These are phyloP conservation scores for Metopolophium dirhodum DNA, from an alignment of 1,140 invertebrate genomes.

Conservation along the genomic window DNA sequence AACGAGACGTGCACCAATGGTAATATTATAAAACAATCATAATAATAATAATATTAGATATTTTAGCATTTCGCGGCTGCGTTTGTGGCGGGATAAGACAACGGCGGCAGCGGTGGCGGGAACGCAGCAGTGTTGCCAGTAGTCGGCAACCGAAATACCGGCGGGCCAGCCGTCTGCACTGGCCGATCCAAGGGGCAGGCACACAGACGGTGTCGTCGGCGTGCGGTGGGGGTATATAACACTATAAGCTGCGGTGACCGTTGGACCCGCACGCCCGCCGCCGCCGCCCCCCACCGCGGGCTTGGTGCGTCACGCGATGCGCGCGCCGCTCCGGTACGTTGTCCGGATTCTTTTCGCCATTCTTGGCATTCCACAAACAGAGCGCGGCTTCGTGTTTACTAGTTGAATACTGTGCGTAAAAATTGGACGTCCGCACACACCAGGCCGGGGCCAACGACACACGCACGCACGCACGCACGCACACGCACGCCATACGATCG, in stretches of 20 bases:
- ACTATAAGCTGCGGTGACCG: conserved; percentile 43
- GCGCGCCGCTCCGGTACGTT: conserved; percentile 85
- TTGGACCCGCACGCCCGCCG: neutral
- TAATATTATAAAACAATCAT: neutral
- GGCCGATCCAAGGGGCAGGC: neutral
- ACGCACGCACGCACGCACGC: conserved; percentile 17
- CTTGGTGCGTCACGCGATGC: conserved; percentile 46
- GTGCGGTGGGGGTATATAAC: conserved; percentile 15
- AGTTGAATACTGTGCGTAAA: conserved; percentile 70
- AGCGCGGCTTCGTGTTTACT: conserved; percentile 79
- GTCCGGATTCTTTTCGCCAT: conserved; percentile 94
- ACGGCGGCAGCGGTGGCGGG: neutral
- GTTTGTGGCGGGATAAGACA: neutral
- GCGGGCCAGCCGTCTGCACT: neutral
- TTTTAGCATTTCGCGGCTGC: neutral
- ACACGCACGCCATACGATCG: neutral
- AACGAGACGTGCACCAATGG: neutral
- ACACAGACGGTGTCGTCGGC: no score
- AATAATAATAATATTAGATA: no score
- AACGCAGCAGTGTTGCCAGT: neutral
- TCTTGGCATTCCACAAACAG: conserved; percentile 91
- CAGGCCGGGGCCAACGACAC: conserved; percentile 44
- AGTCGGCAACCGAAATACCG: conserved; percentile 13
- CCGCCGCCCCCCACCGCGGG: neutral
- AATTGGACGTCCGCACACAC: conserved; percentile 27